Conservation (phyloP, 92 coral and sea anemone species). For the Porites cylindrica region DNA sequence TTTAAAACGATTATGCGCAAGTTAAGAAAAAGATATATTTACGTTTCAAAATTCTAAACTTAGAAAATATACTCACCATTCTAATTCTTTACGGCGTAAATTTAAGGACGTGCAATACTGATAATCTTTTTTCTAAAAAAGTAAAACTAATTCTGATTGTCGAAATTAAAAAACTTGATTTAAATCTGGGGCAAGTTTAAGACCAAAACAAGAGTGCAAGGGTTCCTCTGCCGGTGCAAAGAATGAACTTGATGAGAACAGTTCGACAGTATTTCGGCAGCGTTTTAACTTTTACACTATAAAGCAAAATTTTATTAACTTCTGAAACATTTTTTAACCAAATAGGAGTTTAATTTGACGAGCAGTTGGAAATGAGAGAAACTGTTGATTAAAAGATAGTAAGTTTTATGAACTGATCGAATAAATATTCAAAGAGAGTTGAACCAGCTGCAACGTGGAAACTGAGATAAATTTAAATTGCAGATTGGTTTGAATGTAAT, state of each 20-base stretch:
- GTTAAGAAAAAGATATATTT: not conserved
- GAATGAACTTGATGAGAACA: no score
- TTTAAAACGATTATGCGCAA: not conserved
- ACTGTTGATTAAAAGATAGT: not conserved
- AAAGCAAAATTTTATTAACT: not conserved
- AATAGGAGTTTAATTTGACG: not conserved
- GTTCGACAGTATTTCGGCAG: no score
- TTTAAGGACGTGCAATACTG: no score
- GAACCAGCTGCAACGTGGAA: slow-evolving; percentile 48
- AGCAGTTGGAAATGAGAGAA: not conserved
- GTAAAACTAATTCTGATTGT: no score
- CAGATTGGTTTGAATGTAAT: slow-evolving; percentile 49
- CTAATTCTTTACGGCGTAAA: no score
- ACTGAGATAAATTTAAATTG: slow-evolving; percentile 50
- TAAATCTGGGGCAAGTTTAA: no score
- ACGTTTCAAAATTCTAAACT: not conserved
- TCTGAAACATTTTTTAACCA: not conserved
- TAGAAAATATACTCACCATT: no score
- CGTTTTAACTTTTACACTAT: no score
- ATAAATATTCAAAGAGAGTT: not conserved
- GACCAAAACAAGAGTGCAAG: no score
- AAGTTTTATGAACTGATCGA: not conserved
- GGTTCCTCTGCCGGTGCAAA: no score
- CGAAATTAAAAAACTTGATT: no score
- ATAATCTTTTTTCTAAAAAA: no score